Conservation (phyloP, 2,888 invertebrate genomes). For the Andricus curvator region DNA sequence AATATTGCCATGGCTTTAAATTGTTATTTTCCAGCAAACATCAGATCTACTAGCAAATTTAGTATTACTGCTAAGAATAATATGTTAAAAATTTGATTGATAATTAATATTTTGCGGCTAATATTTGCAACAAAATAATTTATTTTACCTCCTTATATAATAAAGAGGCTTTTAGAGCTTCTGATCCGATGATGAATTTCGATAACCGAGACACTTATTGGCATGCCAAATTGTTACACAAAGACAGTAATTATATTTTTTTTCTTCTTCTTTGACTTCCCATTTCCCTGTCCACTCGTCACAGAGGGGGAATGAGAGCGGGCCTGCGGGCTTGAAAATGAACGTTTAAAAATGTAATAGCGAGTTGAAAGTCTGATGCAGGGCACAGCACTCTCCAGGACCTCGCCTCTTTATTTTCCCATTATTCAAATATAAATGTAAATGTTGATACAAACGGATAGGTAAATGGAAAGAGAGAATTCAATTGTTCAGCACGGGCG, state of each 20-base stretch:
- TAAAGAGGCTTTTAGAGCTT: background rate
- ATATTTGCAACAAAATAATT: background rate
- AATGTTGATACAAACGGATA: slow-evolving; percentile 79
- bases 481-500: slow-evolving; percentile 74
- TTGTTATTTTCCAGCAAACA: background rate
- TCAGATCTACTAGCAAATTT: background rate
- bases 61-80: background rate
- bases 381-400: slow-evolving; percentile 52
- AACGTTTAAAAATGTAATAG: slow-evolving; percentile 76
- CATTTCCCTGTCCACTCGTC: slow-evolving; percentile 26
- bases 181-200: background rate
- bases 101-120: background rate
- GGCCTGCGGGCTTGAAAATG: slow-evolving; percentile 74
- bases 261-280: slow-evolving; percentile 34
- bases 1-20: slow-evolving; percentile 28
- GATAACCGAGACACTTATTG: background rate
- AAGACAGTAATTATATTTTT: slow-evolving; percentile 31
- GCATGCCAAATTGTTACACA: background rate
- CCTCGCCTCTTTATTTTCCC: slow-evolving; percentile 76
- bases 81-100: background rate
- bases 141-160: background rate
- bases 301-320: slow-evolving; percentile 49
- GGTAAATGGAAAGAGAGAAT: slow-evolving; percentile 78
- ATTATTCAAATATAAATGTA: slow-evolving; percentile 79
- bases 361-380: slow-evolving; percentile 59